These are phyloP conservation scores for Ochlodes sylvanus DNA, from an alignment of 2,888 invertebrate genomes.

Conservation along the genomic window DNA sequence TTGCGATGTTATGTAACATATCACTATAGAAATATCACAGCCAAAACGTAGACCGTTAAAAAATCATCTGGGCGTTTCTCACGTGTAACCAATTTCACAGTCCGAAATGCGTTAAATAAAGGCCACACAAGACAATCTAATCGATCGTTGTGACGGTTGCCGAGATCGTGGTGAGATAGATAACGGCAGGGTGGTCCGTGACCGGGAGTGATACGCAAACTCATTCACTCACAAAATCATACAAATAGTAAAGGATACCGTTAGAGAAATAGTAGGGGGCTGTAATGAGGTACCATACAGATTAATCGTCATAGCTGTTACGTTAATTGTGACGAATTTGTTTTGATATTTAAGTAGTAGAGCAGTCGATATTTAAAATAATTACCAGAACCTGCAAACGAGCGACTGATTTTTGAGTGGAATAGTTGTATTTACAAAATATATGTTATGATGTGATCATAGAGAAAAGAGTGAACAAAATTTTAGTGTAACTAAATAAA, in stretches of 20 bases:
- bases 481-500: too few relatives aligned
- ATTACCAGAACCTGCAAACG: too few relatives aligned
- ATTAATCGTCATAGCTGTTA: too few relatives aligned
- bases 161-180: constrained; percentile 70
- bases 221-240: not conserved
- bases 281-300: too few relatives aligned
- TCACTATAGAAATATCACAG: not conserved
- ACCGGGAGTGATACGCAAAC: constrained; percentile 41
- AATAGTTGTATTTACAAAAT: too few relatives aligned
- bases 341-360: too few relatives aligned
- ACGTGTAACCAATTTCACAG: constrained; percentile 54
- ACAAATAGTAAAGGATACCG: constrained; percentile 2
- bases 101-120: constrained; percentile 67
- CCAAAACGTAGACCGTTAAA: not conserved
- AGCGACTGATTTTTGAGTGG: too few relatives aligned
- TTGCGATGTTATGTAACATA: not conserved
- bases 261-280: constrained; percentile 7
- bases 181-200: constrained; percentile 68
- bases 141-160: constrained; percentile 71
- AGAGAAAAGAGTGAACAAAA: too few relatives aligned
- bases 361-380: too few relatives aligned
- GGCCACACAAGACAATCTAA: constrained; percentile 77
- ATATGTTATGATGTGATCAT: too few relatives aligned
- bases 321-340: too few relatives aligned
- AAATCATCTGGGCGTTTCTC: constrained; percentile 24